These are phyloP conservation scores for Cyprinodon variegatus DNA, from an alignment of 2,113 vertebrate species.

Conservation along the genomic window DNA sequence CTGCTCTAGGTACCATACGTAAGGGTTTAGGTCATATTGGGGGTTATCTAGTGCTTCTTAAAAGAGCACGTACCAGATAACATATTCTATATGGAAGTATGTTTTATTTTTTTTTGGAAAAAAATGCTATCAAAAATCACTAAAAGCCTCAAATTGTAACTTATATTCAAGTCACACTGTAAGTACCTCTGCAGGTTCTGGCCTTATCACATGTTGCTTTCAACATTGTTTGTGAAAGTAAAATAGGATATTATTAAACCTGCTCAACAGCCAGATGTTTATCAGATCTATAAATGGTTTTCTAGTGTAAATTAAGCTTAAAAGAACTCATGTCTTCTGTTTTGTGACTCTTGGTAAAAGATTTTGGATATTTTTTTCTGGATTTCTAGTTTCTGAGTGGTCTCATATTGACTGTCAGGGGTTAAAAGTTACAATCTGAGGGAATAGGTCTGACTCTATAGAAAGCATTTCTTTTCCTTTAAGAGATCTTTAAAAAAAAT, in stretches of 20 bases:
- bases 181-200: neutral
- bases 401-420: slow-evolving; percentile 3
- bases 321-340: slow-evolving; percentile 2
- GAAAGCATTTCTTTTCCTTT: slow-evolving; percentile 77
- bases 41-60: no score
- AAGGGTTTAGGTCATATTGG: no score
- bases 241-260: neutral
- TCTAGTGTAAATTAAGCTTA: slow-evolving; percentile 27
- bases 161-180: neutral
- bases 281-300: slow-evolving; percentile 11
- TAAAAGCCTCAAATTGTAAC: no score
- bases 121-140: no score
- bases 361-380: slow-evolving; percentile 23
- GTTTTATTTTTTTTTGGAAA: no score
- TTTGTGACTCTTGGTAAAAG: slow-evolving; percentile 12
- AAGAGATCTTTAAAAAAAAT: slow-evolving; percentile 73
- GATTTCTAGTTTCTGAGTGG: neutral
- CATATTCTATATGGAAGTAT: no score
- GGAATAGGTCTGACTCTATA: slow-evolving; percentile 70
- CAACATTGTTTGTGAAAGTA: neutral
- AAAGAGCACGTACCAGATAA: no score
- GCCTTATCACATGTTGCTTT: neutral
- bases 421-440: slow-evolving; percentile 12
- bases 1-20: no score
- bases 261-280: neutral